Evolutionary conservation across 2,113 vertebrate genomes (phyloP).

Genomic region (Cisticola juncidis): DNA sequence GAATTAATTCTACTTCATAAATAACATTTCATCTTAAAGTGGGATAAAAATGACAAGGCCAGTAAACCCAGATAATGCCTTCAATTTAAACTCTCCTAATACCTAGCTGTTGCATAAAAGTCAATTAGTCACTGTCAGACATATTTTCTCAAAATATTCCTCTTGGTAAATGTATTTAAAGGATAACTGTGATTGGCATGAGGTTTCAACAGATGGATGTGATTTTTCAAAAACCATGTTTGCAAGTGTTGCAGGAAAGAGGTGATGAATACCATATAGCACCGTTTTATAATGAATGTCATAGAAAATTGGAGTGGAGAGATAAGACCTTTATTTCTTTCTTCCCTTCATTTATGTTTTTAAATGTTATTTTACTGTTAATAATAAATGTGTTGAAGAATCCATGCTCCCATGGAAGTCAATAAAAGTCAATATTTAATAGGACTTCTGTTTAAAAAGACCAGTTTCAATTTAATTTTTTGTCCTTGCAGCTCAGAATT

Average conservation of each 20-base stretch:
- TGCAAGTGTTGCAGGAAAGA: not conserved
- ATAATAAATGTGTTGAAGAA: not conserved
- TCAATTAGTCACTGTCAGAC: not conserved
- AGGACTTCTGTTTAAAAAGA: not conserved
- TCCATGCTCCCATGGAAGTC: not conserved
- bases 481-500: not conserved
- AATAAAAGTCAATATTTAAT: not conserved
- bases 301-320: not conserved
- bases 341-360: not conserved
- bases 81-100: slow-evolving; percentile 26
- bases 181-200: not conserved
- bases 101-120: slow-evolving; percentile 2
- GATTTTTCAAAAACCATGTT: not conserved
- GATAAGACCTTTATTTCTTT: not conserved
- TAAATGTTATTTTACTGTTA: not conserved
- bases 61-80: slow-evolving; percentile 33
- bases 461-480: not conserved
- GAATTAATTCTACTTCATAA: slow-evolving; percentile 23
- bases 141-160: slow-evolving; percentile 19
- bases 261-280: not conserved
- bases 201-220: not conserved
- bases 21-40: slow-evolving; percentile 4
- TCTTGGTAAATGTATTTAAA: slow-evolving; percentile 10
- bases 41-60: slow-evolving; percentile 32
- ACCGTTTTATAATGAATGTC: not conserved